Conservation (phyloP, 2,888 invertebrate species). For the Mylabris sibirica region DNA sequence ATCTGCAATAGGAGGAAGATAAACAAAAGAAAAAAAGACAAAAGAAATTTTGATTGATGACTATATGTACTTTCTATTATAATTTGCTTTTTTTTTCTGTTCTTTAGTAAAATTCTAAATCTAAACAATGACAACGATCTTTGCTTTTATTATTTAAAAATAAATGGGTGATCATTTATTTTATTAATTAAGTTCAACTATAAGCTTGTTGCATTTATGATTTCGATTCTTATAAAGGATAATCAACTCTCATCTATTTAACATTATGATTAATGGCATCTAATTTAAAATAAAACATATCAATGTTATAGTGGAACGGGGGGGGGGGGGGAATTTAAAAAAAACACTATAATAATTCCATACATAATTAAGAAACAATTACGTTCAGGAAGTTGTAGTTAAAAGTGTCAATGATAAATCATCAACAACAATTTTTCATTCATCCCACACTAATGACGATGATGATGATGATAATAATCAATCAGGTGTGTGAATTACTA, state of each 20-base stretch:
- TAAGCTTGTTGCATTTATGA: constrained; percentile 3
- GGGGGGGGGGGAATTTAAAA: background rate
- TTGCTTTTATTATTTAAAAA: background rate
- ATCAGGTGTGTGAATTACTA: background rate
- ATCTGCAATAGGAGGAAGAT: too few relatives aligned
- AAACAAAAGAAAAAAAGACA: too few relatives aligned
- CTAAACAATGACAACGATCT: background rate
- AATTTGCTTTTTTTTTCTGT: background rate
- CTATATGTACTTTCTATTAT: background rate
- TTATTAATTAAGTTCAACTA: background rate
- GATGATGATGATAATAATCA: background rate
- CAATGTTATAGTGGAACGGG: background rate
- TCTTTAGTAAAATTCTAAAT: background rate
- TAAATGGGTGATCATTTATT: background rate
- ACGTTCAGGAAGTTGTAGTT: background rate
- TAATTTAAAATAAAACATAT: background rate
- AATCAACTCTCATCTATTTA: background rate
- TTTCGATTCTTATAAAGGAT: background rate
- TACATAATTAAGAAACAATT: constrained; percentile 7
- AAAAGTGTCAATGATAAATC: constrained; percentile 6
- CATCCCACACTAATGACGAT: background rate
- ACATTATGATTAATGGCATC: background rate
- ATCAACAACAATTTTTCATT: background rate
- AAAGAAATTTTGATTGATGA: background rate
- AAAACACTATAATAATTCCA: background rate